These are phyloP conservation scores for Monodelphis domestica DNA, from an alignment of 2,797 vertebrate species.

Conservation along the genomic window DNA sequence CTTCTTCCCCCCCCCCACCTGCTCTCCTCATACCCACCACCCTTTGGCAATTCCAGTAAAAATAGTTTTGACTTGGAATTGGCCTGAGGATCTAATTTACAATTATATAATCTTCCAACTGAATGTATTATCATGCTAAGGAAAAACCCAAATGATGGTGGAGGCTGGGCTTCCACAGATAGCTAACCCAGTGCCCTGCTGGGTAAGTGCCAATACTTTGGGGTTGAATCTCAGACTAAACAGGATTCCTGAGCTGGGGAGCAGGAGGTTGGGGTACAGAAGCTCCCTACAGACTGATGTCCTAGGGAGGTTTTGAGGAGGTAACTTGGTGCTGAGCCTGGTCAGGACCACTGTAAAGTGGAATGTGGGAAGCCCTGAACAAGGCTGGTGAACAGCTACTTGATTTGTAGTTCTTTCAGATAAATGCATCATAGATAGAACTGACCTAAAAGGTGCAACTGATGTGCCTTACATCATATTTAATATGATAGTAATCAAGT, in stretches of 20 bases:
- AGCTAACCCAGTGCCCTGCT: slow-evolving; percentile 18
- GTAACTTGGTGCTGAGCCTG: too few relatives aligned
- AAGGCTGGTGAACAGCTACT: background rate
- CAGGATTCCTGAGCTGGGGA: background rate
- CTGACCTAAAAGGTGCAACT: background rate
- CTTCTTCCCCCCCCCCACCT: slow-evolving; percentile 30
- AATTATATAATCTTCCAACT: slow-evolving; percentile 49
- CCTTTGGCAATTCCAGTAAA: slow-evolving; percentile 71
- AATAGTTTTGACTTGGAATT: slow-evolving; percentile 74
- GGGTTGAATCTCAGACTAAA: background rate
- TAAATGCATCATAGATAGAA: background rate
- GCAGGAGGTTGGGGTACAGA: too few relatives aligned
- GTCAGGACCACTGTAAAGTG: background rate
- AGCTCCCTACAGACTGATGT: background rate
- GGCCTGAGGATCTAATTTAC: slow-evolving; percentile 47
- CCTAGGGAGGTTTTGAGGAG: too few relatives aligned
- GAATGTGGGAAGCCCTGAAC: background rate
- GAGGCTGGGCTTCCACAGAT: slow-evolving; percentile 2
- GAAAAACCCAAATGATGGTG: slow-evolving; percentile 58
- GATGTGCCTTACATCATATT: too few relatives aligned
- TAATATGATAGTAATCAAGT: too few relatives aligned
- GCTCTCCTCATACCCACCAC: slow-evolving; percentile 26
- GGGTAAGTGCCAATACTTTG: slow-evolving; percentile 6
- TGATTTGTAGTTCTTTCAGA: background rate
- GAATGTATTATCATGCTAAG: slow-evolving; percentile 43